Conservation (phyloP, 2,797 vertebrate genomes). For the Aeoliscus strigatus region DNA sequence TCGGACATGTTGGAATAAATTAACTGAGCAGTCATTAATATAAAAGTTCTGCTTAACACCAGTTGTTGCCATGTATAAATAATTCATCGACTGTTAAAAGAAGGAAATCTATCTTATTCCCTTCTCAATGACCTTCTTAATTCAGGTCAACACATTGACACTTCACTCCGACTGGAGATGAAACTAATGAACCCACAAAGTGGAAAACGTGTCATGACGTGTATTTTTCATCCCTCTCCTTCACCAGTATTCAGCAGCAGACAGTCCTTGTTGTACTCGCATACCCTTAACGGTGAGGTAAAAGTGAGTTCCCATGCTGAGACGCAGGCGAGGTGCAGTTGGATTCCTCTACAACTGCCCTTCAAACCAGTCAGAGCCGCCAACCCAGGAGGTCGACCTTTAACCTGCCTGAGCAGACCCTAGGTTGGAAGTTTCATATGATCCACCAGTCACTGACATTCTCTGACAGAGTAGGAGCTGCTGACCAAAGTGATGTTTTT, state of each 20-base stretch:
- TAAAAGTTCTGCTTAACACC: too few relatives aligned
- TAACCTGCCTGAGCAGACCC: too few relatives aligned
- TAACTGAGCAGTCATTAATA: slow-evolving; percentile 2
- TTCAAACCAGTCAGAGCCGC: not conserved
- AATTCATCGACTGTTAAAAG: too few relatives aligned
- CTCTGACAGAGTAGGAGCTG: not conserved
- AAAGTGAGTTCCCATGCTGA: slow-evolving; percentile 9
- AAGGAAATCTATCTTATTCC: not conserved
- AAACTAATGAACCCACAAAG: not conserved
- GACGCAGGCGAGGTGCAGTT: not conserved
- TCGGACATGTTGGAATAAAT: not conserved
- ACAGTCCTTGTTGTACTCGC: slow-evolving; percentile 2
- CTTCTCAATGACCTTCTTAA: too few relatives aligned
- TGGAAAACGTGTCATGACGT: not conserved
- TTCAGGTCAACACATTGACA: too few relatives aligned
- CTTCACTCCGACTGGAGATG: not conserved
- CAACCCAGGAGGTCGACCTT: too few relatives aligned
- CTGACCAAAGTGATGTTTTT: too few relatives aligned
- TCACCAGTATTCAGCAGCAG: slow-evolving; percentile 21
- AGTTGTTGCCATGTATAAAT: too few relatives aligned
- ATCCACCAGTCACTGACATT: not conserved
- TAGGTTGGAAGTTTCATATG: too few relatives aligned
- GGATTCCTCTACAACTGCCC: too few relatives aligned
- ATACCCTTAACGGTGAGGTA: slow-evolving; percentile 2
- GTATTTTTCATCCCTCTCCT: not conserved